Evolutionary conservation across 2,888 invertebrate genomes (phyloP).

Genomic region (Drosophila rellima): DNA sequence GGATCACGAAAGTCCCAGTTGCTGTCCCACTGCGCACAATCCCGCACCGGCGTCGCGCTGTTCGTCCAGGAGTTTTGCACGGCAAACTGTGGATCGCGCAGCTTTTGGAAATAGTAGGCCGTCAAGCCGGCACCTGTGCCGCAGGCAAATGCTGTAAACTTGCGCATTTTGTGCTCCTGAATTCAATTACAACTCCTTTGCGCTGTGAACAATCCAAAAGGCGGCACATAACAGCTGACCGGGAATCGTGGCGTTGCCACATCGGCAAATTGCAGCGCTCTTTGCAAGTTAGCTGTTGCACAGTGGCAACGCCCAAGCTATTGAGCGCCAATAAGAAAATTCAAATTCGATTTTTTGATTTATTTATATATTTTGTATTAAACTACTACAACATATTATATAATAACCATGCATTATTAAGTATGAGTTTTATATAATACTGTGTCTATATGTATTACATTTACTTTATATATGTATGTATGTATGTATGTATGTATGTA

Average conservation of each 20-base stretch:
- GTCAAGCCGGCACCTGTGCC: constrained; percentile 90
- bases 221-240: constrained; percentile 53
- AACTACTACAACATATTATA: constrained; percentile 68
- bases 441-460: constrained; percentile 64
- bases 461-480: constrained; percentile 43
- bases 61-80: constrained; percentile 91
- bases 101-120: constrained; percentile 87
- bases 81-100: constrained; percentile 86
- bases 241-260: constrained; percentile 20
- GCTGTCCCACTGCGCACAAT: constrained; percentile 91
- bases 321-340: not conserved
- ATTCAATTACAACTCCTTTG: not conserved
- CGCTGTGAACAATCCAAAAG: constrained; percentile 16
- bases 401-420: constrained; percentile 70
- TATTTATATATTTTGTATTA: constrained; percentile 44
- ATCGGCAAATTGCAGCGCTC: constrained; percentile 10
- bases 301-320: not conserved
- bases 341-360: constrained; percentile 17
- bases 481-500: constrained; percentile 31
- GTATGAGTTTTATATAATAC: constrained; percentile 74
- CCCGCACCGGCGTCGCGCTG: constrained; percentile 63
- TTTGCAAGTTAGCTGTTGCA: not conserved
- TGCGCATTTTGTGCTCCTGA: constrained; percentile 52
- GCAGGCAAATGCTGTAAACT: constrained; percentile 86
- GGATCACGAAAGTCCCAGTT: constrained; percentile 97